Base-by-base conservation (phyloP, 1,140 invertebrate species). In the Cherax destructor region DNA sequence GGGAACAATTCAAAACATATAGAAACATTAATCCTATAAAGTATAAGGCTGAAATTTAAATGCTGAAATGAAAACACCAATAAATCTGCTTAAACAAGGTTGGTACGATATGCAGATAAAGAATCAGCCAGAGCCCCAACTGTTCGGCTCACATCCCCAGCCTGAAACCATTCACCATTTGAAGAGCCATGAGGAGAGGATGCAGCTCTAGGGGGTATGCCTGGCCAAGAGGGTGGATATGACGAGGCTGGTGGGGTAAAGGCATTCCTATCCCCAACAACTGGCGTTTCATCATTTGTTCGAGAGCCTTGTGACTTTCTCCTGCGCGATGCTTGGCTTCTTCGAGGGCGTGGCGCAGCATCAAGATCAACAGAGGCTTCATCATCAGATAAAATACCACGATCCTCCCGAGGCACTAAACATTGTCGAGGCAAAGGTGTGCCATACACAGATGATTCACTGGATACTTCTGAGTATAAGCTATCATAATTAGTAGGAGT, bases 371-470 rank as follows among this genome's bases (percentile, higher is more conserved):
- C 84, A 49, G 90, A 91, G 18, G 84, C 90, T 83, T 91, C 90
- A 61, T 91, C 90, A 61, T 91, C 90, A 56, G 84, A 87, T 47
- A 91, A 72, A 10, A 87, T 52, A 18, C 90, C 90, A 21, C 61
- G 72, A 65, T 91, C 90, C 78, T 91, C 90, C 11, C 78, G 77
- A 47, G 90, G 83, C n/a, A 86, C 79, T 52, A 91, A 79, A 56
- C 74, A 86, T 49, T 87, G 77, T 59, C 85, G 61, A 13, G 85
- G 84, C 18, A 52, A 61, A 16, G 90, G 90, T 65, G 90, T 91
- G 10, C 90, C 90, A 83, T 91, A 91, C 41, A 91, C 90, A 9
- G 90, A 91, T 13, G 90, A 91, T 52, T 91, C 90, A 76, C 90
- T 91, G 11, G 84, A 86, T 49, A 91, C 84, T 59, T 91, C 90